Percentiles rank a stretch among this genome's conserved stretches.
phyloP scores from a whole-genome alignment of 2,113 vertebrate species.

The Pitta sordida region DNA sequence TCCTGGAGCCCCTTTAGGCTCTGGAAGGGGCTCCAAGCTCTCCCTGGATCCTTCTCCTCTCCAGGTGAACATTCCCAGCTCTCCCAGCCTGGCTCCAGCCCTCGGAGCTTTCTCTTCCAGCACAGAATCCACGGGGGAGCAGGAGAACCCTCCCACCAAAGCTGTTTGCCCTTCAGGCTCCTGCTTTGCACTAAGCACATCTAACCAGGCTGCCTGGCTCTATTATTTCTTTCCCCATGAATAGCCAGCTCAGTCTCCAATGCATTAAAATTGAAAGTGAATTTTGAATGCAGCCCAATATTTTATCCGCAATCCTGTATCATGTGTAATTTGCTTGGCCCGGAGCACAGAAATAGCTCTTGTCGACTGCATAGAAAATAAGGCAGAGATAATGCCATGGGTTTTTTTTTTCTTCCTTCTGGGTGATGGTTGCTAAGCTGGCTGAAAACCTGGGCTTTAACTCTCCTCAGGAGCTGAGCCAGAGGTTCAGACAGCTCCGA shows the following conservation, averaged over 20 bases:
- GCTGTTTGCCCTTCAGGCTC: not conserved
- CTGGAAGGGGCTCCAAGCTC: not conserved
- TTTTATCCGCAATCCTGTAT: not conserved
- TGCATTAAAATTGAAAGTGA: not conserved
- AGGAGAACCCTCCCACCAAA: not conserved
- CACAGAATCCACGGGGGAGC: not conserved
- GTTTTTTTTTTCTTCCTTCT: not conserved
- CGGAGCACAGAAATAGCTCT: not conserved
- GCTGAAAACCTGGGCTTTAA: not conserved
- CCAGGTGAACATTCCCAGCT: not conserved
- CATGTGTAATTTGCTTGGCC: not conserved
- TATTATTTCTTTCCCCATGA: not conserved
- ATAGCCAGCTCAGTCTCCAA: not conserved
- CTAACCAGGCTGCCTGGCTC: not conserved
- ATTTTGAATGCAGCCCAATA: not conserved
- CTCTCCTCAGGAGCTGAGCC: not conserved
- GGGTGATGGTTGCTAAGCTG: not conserved
- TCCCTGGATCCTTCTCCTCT: not conserved
- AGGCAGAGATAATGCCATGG: not conserved
- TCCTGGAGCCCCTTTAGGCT: not conserved
- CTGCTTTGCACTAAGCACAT: not conserved
- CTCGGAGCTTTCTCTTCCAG: not conserved
- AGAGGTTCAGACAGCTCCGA: rapidly evolving
- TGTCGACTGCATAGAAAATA: not conserved
- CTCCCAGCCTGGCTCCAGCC: not conserved